Conservation (phyloP, 2,797 vertebrate species). For the Melanotaenia trifasciata region DNA sequence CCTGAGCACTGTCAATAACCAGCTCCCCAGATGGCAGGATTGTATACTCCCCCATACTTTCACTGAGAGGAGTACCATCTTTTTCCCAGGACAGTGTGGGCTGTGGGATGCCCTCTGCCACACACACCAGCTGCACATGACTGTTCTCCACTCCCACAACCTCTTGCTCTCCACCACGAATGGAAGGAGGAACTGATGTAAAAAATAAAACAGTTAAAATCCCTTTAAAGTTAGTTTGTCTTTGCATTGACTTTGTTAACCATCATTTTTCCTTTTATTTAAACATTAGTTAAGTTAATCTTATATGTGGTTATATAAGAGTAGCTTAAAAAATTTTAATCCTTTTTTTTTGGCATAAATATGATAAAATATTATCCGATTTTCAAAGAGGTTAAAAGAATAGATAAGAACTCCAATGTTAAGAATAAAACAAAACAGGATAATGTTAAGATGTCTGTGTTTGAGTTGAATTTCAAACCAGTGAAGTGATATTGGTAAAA, state of each 20-base stretch:
- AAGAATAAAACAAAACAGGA: not conserved
- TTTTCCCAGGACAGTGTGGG: conserved; percentile 90
- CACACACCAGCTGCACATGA: conserved; percentile 85
- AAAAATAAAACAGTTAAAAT: not conserved
- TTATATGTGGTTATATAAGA: not conserved
- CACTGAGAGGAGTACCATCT: conserved; percentile 78
- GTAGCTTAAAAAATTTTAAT: not conserved
- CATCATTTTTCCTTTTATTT: not conserved
- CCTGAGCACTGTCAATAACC: conserved; percentile 87
- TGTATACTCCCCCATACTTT: conserved; percentile 83
- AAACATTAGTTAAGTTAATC: not conserved
- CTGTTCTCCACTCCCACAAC: conserved; percentile 84
- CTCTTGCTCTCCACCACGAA: conserved; percentile 79
- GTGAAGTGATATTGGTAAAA: no score
- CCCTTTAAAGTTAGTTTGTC: not conserved
- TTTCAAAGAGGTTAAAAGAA: no score
- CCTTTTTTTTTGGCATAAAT: not conserved
- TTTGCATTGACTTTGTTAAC: not conserved
- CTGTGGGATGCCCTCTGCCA: conserved; percentile 89
- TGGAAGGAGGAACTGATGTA: conserved; percentile 90
- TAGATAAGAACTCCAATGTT: not conserved
- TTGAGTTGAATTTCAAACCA: no score
- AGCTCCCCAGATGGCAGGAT: conserved; percentile 89
- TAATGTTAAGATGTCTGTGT: not conserved
- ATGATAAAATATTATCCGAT: not conserved